phyloP scores from a whole-genome alignment of 2,113 vertebrate genomes.

The Microcebus murinus region DNA sequence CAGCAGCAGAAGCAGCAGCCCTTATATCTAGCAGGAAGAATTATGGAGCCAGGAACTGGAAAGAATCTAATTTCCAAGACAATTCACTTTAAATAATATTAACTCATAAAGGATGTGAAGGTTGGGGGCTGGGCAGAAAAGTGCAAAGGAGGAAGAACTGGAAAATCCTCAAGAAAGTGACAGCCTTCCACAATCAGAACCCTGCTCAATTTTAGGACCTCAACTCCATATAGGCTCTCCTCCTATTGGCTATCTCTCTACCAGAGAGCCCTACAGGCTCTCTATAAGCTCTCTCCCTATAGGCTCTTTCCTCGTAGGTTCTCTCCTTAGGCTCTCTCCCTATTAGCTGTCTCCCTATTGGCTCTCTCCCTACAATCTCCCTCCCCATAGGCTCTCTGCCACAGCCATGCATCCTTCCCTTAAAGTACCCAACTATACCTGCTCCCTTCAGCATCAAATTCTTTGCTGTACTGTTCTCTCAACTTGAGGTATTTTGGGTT shows the following conservation, averaged over 20 bases:
- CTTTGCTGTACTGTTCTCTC: background rate
- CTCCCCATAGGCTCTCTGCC: background rate
- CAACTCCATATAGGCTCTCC: background rate
- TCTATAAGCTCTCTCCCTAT: background rate
- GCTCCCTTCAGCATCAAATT: background rate
- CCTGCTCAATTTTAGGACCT: background rate
- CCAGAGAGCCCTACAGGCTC: background rate
- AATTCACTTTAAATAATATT: background rate
- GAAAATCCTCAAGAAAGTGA: background rate
- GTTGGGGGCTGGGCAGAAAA: background rate
- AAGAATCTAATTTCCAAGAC: background rate
- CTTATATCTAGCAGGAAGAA: background rate
- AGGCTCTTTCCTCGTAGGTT: background rate
- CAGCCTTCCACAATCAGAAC: background rate
- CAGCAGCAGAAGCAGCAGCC: background rate
- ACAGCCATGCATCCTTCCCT: background rate
- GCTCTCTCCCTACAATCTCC: background rate
- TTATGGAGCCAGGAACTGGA: background rate
- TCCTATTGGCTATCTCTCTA: background rate
- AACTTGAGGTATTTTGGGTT: background rate
- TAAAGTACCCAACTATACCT: background rate
- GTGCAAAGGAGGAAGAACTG: background rate
- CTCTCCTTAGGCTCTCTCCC: background rate
- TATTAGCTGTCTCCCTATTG: background rate
- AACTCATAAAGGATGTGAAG: background rate